Conservation (phyloP, 2,888 invertebrate species). For the Subacronicta megacephala region DNA sequence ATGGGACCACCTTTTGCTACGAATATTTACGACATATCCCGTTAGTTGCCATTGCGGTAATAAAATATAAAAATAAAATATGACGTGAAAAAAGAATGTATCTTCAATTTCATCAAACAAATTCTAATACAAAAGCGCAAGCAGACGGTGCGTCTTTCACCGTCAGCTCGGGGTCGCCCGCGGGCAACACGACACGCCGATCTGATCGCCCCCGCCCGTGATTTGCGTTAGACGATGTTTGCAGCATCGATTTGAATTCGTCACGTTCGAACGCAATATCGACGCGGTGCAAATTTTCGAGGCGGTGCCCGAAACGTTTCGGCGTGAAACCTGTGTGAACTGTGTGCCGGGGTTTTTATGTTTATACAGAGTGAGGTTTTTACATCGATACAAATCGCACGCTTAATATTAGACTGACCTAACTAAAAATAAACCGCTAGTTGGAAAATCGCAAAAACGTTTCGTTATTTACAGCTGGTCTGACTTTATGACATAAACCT, state of each 20-base stretch:
- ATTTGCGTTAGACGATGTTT: constrained; percentile 76
- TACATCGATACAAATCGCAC: neutral
- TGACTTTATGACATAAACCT: too few species aligned
- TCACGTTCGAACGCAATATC: constrained; percentile 75
- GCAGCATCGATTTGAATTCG: constrained; percentile 78
- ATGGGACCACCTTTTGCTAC: too few species aligned
- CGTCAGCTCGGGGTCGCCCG: constrained; percentile 56
- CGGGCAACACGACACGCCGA: constrained; percentile 70
- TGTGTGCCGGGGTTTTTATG: constrained; percentile 32
- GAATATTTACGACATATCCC: too few species aligned
- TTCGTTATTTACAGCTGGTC: too few species aligned
- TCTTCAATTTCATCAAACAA: neutral
- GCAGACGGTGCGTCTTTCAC: constrained; percentile 28
- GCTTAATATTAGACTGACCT: too few species aligned
- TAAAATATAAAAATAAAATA: too few species aligned
- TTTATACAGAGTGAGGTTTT: constrained; percentile 47
- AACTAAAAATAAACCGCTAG: too few species aligned
- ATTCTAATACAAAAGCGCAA: constrained; percentile 22
- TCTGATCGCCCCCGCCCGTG: constrained; percentile 73
- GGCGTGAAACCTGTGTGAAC: constrained; percentile 66
- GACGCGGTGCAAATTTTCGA: constrained; percentile 75
- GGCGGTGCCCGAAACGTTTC: constrained; percentile 73
- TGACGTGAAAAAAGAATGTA: too few species aligned
- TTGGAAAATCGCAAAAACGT: too few species aligned
- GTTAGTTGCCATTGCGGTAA: too few species aligned